Conservation (phyloP, 2,888 invertebrate species). For the Loripinus fragilis region DNA sequence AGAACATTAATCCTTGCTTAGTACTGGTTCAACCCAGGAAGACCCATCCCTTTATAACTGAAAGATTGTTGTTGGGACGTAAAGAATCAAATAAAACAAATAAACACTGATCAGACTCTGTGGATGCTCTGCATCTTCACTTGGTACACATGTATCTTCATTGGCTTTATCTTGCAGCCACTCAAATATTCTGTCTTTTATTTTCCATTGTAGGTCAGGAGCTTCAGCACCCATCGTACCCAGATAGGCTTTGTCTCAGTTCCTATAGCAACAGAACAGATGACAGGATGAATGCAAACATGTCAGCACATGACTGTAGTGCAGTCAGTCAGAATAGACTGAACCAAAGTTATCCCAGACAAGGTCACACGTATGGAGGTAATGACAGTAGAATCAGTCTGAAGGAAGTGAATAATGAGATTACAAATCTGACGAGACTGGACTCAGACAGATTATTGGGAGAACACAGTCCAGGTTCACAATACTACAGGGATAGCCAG, state of each 20-base stretch:
- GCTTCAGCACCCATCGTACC: not conserved
- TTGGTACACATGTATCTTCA: no score
- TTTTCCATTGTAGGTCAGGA: not conserved
- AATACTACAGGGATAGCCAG: not conserved
- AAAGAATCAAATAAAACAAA: no score
- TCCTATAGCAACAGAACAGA: not conserved
- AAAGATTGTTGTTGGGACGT: no score
- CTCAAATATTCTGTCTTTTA: no score
- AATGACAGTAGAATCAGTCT: slow-evolving; percentile 13
- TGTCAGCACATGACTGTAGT: not conserved
- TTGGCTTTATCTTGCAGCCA: no score
- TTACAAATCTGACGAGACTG: no score
- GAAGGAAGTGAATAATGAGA: not conserved
- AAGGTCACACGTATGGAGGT: not conserved
- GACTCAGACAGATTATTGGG: not conserved
- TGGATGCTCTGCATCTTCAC: no score
- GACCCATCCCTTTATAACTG: no score
- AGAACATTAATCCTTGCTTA: no score
- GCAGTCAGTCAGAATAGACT: slow-evolving; percentile 17
- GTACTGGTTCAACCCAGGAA: no score
- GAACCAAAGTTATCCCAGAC: not conserved
- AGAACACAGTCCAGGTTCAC: not conserved
- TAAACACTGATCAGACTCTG: no score
- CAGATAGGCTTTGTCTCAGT: not conserved
- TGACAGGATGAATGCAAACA: slow-evolving; percentile 27